Conservation (phyloP, 2,888 invertebrate species). For the Oegoconia quadripuncta region DNA sequence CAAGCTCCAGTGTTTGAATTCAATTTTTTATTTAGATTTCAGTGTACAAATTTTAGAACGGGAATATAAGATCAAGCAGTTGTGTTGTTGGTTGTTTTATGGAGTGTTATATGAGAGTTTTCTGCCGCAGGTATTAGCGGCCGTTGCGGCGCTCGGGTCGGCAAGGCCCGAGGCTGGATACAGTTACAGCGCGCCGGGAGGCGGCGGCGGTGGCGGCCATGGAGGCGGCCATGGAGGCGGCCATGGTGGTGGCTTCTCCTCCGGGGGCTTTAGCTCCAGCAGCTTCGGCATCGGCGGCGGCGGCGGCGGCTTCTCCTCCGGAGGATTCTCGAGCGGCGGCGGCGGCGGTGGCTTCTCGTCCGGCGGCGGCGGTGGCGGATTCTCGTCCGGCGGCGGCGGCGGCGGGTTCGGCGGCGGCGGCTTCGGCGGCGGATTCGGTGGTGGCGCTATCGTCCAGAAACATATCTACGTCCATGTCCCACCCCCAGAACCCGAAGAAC, state of each 20-base stretch:
- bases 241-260: constrained; percentile 47
- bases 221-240: constrained; percentile 40
- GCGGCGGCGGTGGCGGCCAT: constrained; percentile 45
- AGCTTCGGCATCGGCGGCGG: constrained; percentile 54
- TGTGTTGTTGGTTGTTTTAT: constrained; percentile 33
- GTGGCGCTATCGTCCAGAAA: constrained; percentile 83
- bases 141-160: constrained; percentile 77
- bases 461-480: constrained; percentile 92
- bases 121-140: constrained; percentile 69
- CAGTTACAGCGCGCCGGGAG: constrained; percentile 76
- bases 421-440: constrained; percentile 62
- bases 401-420: constrained; percentile 54
- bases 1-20: constrained; percentile 16
- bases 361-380: constrained; percentile 50
- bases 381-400: constrained; percentile 41
- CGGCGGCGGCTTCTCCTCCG: constrained; percentile 38
- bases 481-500: constrained; percentile 87
- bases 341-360: constrained; percentile 36
- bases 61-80: constrained; percentile 35
- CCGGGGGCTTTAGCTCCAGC: constrained; percentile 52
- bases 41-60: neutral
- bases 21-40: neutral
- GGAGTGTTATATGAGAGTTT: constrained; percentile 30
- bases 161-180: constrained; percentile 81
- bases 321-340: constrained; percentile 21